Evolutionary conservation across 2,113 vertebrate species (phyloP).

Genomic region (Butorides virescens): DNA sequence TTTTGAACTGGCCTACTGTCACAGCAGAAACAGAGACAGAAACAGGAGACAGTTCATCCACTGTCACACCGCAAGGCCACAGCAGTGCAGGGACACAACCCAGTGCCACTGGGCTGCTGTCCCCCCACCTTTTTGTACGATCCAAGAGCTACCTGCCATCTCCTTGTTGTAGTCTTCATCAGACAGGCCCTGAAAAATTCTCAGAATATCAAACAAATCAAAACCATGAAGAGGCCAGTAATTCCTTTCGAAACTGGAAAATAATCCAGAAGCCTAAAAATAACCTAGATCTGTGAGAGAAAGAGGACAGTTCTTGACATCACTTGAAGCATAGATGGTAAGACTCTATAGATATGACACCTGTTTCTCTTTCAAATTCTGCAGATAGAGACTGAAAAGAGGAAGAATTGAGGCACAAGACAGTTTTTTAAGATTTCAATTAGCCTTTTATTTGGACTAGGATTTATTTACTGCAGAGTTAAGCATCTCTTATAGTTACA

Average conservation of each 20-base stretch:
- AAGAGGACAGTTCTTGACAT: conserved; percentile 8
- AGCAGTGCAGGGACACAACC: background rate
- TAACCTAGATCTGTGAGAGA: background rate
- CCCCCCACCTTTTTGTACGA: accelerated
- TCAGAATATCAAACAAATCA: background rate
- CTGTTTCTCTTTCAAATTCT: conserved; percentile 41
- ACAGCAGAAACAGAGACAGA: background rate
- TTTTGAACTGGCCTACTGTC: background rate
- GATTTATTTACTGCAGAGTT: conserved; percentile 52
- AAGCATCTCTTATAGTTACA: conserved; percentile 51
- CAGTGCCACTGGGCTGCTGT: background rate
- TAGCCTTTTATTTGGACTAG: conserved; percentile 27
- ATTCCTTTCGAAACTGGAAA: background rate
- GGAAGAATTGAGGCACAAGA: conserved; percentile 32
- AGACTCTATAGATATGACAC: background rate
- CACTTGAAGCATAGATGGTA: background rate
- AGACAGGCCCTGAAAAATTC: background rate
- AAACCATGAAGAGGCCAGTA: background rate
- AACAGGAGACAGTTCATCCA: background rate
- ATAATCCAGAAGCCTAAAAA: background rate
- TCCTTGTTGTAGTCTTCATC: background rate
- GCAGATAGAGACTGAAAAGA: conserved; percentile 14
- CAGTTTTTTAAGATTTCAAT: conserved; percentile 67
- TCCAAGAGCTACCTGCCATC: background rate
- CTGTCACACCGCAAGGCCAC: background rate